Conservation (phyloP, 2,888 invertebrate species). For the Amiota minor region DNA sequence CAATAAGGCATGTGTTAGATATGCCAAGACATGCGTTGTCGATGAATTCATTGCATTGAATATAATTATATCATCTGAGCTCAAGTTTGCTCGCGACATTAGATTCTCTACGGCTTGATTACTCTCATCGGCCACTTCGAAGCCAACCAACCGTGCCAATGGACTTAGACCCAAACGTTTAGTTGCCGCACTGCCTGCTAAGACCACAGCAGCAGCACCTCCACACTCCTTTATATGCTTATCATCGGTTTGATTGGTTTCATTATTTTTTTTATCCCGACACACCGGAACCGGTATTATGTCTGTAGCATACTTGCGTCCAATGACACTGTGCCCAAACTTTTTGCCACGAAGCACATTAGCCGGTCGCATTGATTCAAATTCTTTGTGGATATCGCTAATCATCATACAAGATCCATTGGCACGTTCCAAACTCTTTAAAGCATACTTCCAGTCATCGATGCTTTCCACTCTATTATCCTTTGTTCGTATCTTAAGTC, state of each 20-base stretch:
- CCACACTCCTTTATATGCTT: neutral
- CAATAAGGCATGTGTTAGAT: constrained; percentile 90
- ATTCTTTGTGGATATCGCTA: constrained; percentile 39
- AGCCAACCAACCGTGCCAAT: constrained; percentile 82
- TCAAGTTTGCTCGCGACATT: constrained; percentile 53
- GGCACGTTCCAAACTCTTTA: constrained; percentile 42
- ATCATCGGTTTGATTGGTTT: constrained; percentile 1
- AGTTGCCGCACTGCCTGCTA: constrained; percentile 94
- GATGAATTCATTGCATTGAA: constrained; percentile 99
- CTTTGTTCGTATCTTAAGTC: constrained; percentile 75
- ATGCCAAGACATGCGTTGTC: constrained; percentile 92
- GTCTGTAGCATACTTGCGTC: constrained; percentile 21
- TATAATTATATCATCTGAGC: constrained; percentile 85
- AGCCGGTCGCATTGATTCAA: too few species aligned
- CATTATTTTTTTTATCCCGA: neutral
- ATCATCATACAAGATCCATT: constrained; percentile 46
- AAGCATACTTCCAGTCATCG: constrained; percentile 39
- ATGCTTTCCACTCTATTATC: constrained; percentile 41
- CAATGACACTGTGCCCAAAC: constrained; percentile 75
- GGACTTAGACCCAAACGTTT: constrained; percentile 83
- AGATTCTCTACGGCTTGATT: constrained; percentile 94
- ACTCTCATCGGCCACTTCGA: constrained; percentile 87
- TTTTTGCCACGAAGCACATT: constrained; percentile 75
- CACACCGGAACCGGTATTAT: neutral
- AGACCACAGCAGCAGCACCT: constrained; percentile 76